phyloP scores from a whole-genome alignment of 2,888 invertebrate genomes.

The Drosophila macrospina region DNA sequence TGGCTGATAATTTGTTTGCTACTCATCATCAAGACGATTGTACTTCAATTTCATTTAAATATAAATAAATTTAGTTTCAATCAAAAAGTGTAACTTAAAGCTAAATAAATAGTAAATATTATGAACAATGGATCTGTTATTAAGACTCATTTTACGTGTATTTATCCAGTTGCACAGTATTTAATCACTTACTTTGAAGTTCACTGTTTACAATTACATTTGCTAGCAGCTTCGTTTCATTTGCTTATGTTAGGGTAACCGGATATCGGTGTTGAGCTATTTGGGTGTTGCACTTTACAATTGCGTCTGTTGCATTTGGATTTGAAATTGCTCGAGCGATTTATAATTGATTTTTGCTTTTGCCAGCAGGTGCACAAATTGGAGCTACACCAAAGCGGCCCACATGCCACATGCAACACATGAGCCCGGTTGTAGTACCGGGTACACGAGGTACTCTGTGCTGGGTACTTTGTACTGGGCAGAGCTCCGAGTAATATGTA shows the following conservation, averaged over 20 bases:
- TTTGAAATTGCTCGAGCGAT: constrained; percentile 48
- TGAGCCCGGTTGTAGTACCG: constrained; percentile 14
- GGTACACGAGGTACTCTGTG: constrained; percentile 15
- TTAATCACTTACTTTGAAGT: background rate
- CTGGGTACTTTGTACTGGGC: constrained; percentile 6
- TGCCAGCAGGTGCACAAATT: constrained; percentile 74
- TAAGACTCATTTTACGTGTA: no score
- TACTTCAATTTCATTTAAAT: no score
- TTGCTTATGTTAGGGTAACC: constrained; percentile 4
- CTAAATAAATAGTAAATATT: no score
- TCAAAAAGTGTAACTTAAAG: no score
- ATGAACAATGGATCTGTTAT: no score
- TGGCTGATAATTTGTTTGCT: no score
- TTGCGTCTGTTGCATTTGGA: constrained; percentile 39
- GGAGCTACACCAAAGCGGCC: constrained; percentile 47
- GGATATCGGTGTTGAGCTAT: background rate
- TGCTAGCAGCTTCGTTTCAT: background rate
- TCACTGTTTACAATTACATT: background rate
- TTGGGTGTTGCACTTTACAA: constrained; percentile 10
- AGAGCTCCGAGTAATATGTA: constrained; percentile 16
- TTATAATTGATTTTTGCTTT: constrained; percentile 74
- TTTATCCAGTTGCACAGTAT: background rate
- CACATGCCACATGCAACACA: constrained; percentile 54
- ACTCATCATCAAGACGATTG: no score
- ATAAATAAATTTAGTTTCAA: no score